Percentiles rank a stretch among this genome's conserved stretches.
Conservation (phyloP, 2,888 invertebrate species). For the Conistra vaccinii region DNA sequence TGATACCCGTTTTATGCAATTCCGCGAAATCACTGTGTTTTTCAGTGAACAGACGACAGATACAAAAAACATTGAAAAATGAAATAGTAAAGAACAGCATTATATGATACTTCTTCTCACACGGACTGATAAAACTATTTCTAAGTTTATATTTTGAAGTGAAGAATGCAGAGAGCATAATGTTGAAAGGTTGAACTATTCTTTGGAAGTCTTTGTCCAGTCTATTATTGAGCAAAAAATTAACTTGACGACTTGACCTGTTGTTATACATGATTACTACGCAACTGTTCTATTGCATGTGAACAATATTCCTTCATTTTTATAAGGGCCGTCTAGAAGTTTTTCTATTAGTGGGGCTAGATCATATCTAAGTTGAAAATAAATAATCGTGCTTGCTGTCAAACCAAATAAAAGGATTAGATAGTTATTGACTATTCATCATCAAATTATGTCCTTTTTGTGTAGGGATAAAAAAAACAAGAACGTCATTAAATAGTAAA, state of each 20-base stretch:
- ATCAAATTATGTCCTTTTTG: too few relatives aligned
- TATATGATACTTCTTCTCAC: conserved; percentile 9
- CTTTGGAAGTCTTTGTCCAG: neutral
- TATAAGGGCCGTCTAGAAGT: neutral
- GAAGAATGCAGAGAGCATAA: neutral
- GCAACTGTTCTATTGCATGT: neutral
- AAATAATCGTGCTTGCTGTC: neutral
- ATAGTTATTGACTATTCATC: neutral
- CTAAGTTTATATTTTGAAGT: conserved; percentile 26
- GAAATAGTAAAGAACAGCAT: neutral
- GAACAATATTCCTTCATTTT: neutral
- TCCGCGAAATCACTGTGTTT: neutral
- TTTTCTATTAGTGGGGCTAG: neutral
- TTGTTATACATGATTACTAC: neutral
- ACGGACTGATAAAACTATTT: neutral
- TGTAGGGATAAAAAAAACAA: too few relatives aligned
- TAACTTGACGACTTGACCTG: neutral
- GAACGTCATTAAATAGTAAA: too few relatives aligned
- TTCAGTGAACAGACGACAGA: neutral
- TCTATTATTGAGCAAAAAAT: neutral
- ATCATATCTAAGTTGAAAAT: neutral
- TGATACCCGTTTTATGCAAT: neutral
- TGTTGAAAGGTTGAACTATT: neutral
- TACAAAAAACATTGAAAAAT: neutral
- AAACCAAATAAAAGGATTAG: neutral